These are phyloP conservation scores for Philonicus albiceps DNA, from an alignment of 2,888 invertebrate species.

Conservation along the genomic window DNA sequence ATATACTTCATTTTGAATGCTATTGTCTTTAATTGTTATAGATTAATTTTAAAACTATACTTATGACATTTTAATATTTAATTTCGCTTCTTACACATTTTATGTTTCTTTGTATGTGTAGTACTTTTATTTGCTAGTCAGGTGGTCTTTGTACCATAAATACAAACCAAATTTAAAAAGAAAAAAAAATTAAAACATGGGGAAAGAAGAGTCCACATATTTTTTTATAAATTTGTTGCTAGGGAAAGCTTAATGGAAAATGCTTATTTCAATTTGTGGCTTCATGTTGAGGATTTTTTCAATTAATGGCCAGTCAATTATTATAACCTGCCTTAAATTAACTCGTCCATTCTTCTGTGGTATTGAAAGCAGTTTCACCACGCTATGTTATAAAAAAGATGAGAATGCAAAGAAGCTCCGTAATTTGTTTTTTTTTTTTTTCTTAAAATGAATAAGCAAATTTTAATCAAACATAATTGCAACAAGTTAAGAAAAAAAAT, in stretches of 20 bases:
- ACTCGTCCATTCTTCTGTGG: neutral
- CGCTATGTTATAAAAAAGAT: neutral
- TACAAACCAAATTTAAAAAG: too few species aligned
- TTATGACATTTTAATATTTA: too few species aligned
- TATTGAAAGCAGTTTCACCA: neutral
- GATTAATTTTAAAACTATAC: too few species aligned
- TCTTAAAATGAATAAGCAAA: neutral
- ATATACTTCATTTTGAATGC: too few species aligned
- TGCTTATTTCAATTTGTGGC: neutral
- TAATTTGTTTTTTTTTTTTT: neutral
- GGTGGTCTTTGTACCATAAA: too few species aligned
- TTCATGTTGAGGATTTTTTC: neutral
- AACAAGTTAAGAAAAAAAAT: neutral
- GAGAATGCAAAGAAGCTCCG: neutral
- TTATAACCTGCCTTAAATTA: neutral
- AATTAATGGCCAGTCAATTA: neutral
- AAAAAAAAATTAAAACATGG: neutral
- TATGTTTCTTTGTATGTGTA: too few species aligned
- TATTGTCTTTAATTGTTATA: too few species aligned
- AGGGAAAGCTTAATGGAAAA: neutral
- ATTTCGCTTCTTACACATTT: too few species aligned
- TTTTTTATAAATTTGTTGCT: neutral
- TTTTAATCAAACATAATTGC: neutral
- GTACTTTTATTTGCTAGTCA: too few species aligned
- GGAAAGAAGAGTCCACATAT: neutral